Evolutionary conservation across 2,113 vertebrate genomes (phyloP).

Genomic region (Microcebus tavaratra): DNA sequence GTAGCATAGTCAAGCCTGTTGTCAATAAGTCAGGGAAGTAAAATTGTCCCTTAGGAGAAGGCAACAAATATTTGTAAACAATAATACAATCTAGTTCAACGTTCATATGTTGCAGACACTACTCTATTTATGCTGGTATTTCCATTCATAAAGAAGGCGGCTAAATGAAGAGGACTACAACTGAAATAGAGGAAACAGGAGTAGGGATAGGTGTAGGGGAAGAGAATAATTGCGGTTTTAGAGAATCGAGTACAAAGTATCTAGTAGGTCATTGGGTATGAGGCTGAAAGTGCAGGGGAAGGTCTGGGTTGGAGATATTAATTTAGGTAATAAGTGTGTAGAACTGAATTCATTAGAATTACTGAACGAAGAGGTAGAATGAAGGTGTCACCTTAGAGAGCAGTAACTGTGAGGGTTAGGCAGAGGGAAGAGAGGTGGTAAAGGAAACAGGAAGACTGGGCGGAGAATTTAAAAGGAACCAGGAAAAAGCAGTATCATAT

Average conservation of each 20-base stretch:
- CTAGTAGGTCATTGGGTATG: neutral
- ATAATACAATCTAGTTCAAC: neutral
- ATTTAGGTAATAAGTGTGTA: neutral
- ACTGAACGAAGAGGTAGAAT: neutral
- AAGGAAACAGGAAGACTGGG: neutral
- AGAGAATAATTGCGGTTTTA: slow-evolving; percentile 10
- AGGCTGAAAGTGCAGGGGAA: neutral
- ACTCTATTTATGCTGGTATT: neutral
- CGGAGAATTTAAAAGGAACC: neutral
- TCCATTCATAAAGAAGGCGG: neutral
- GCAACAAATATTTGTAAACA: neutral
- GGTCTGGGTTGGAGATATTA: neutral
- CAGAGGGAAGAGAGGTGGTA: neutral
- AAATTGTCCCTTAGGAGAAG: neutral
- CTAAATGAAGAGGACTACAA: neutral
- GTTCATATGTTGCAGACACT: neutral
- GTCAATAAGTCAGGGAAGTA: neutral
- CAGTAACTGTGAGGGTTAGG: neutral
- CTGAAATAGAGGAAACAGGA: neutral
- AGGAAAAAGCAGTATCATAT: neutral
- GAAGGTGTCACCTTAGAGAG: neutral
- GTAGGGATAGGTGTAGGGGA: neutral
- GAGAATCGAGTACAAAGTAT: neutral
- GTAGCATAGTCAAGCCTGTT: neutral
- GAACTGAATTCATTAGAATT: neutral